Base-by-base conservation (phyloP, 2,113 vertebrate genomes). In the Gavia stellata region DNA sequence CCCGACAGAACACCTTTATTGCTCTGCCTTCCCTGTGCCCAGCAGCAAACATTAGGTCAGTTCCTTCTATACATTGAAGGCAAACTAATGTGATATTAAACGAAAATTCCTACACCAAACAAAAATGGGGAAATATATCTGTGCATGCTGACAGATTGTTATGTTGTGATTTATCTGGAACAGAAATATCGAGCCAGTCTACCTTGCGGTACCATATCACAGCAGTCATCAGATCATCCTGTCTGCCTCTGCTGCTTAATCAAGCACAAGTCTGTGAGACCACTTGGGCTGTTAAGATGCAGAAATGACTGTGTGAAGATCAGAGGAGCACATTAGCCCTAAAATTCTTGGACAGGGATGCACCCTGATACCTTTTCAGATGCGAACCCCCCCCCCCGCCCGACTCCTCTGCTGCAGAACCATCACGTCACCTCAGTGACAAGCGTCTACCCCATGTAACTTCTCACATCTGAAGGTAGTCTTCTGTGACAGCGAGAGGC, bases 401-500 rank as follows among this genome's bases (percentile, higher is more conserved):
- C 63, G 68, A n/a, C 61, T 86, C 83, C 0, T 86, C 83, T 0
- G 0, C 66, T 81, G 72, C 75, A 77, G 86, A 97, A 88, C 67
- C 81, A 28, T 94, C 93, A 77, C 24, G 23, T 87, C 52, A 50
- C 63, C 59, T 86, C 31, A 50, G 62, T 92, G 94, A 96, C 86
- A 95, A 58, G 78, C 9, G 3, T 77, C 92, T 82, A 34, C 85
- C 77, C 81, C 40, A 12, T 7, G 4, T 82, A 87, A 75, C 74
- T 95, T 91, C 86, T 96, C 70, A 31, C 85, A 96, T 95, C 78
- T 87, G 91, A 96, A 95, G 59, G 77, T 58, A 96, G 90, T 81
- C 86, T 94, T 42, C 88, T 89, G 88, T 95, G 96, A 97, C 97
- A 97, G 90, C 73, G 80, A 96, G 91, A 95, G 86, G 80, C 85